Conservation (phyloP, 2,888 invertebrate species). For the Drosophila stalkeri region DNA sequence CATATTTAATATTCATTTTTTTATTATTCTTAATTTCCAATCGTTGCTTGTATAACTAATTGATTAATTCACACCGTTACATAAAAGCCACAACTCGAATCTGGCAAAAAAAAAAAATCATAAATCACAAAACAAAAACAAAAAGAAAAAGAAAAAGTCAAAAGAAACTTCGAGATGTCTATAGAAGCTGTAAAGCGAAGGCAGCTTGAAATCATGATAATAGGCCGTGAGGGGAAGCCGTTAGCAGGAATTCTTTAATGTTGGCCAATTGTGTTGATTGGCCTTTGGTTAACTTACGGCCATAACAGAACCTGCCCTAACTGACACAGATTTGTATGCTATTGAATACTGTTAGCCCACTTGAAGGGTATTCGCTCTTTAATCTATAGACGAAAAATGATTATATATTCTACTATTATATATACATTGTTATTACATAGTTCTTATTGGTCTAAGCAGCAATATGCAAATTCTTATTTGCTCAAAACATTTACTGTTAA, state of each 20-base stretch:
- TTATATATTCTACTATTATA: neutral
- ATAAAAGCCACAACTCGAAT: neutral
- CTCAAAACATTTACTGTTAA: too few species aligned
- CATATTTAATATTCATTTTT: neutral
- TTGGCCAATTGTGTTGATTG: neutral
- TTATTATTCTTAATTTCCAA: neutral
- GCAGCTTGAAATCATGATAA: constrained; percentile 1
- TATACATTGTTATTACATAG: neutral
- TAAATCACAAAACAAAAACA: too few species aligned
- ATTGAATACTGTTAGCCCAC: neutral
- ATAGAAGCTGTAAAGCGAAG: neutral
- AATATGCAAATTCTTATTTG: neutral
- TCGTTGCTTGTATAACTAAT: constrained; percentile 3
- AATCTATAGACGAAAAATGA: too few species aligned
- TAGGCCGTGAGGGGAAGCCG: constrained; percentile 4
- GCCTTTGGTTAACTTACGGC: neutral
- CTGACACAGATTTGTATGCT: constrained; percentile 7
- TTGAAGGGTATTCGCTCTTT: neutral
- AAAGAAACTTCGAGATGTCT: neutral
- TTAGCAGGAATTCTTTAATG: constrained; percentile 3
- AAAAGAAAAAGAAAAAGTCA: neutral
- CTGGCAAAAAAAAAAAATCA: neutral
- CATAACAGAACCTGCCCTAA: constrained; percentile 33
- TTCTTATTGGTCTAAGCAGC: neutral
- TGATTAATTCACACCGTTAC: neutral